phyloP scores from a whole-genome alignment of 2,888 invertebrate genomes.

The Lepeophtheirus nordmannii region DNA sequence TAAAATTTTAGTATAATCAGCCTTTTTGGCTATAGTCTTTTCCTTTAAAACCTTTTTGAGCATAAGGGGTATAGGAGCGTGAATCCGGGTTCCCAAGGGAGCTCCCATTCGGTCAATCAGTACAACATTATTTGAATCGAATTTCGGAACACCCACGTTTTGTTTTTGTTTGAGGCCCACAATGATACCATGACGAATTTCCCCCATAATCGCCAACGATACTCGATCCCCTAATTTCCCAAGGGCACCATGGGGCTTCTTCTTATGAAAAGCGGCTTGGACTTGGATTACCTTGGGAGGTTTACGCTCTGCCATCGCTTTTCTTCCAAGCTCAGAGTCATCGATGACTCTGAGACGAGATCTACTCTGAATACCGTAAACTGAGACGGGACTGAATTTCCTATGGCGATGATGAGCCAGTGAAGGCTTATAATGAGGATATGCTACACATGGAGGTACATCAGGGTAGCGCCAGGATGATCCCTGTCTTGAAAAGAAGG shows the following conservation, averaged over 20 bases:
- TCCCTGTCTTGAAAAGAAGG: no score
- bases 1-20: constrained; percentile 79
- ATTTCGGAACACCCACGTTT: constrained; percentile 62
- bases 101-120: constrained; percentile 85
- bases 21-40: constrained; percentile 60
- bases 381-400: no score
- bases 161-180: constrained; percentile 76
- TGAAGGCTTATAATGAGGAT: constrained; percentile 1
- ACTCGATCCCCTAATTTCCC: constrained; percentile 56
- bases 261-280: constrained; percentile 48
- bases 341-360: constrained; percentile 80
- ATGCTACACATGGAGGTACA: background rate
- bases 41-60: constrained; percentile 67
- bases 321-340: constrained; percentile 84
- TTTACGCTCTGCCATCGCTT: constrained; percentile 83
- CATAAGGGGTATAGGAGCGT: constrained; percentile 81
- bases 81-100: constrained; percentile 84
- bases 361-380: constrained; percentile 32
- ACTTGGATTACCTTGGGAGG: constrained; percentile 86
- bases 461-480: constrained; percentile 1
- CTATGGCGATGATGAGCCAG: constrained; percentile 4
- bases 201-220: constrained; percentile 79
- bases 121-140: constrained; percentile 89
- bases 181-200: constrained; percentile 80
- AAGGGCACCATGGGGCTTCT: constrained; percentile 4